Base-by-base conservation (phyloP, 2,113 vertebrate species). In the Datnioides undecimradiatus region DNA sequence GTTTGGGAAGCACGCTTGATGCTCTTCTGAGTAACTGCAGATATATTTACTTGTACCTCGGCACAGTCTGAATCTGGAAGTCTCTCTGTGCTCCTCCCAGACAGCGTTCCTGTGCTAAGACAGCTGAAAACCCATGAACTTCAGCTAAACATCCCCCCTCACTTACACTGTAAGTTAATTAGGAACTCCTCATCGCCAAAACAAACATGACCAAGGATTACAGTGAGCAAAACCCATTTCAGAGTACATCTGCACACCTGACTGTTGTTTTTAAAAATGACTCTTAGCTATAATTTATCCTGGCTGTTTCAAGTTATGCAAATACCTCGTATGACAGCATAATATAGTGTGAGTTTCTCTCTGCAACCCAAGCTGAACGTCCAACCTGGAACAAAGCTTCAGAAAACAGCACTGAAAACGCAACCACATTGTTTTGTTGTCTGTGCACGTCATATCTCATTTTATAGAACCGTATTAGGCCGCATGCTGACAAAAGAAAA, bases 381-480 rank as follows among this genome's bases (percentile, higher is more conserved):
- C 34, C 49, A 41, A 17, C 8, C 38, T 17, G 40, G 21, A 43
- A 65, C 27, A 64, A 16, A 55, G 17, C 16, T 36, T 29, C 12
- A 51, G 29, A 49, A 60, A 51, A 38, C 2, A 19, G n/a, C 7
- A 4, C n/a, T 68, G 46, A 68, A 36, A 45, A 64, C 21, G 51
- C 9, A 31, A 7, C 31, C 9, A 16, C 11, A 21, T 8, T n/a
- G 25, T 25, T 52, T 41, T 12, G 11, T 36, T 36, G 23, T 46
- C 36, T 36, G n/a, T 45, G 12, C 49, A 29, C n/a, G 6, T 63
- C 67, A n/a, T 80, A 51, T 25, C 41, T 66, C 43, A 58, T 10
- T 14, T 40, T 9, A 16, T 19, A 48, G 14, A 16, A 11, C 16
- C 2, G 21, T 6, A 16, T 3, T 36, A 2, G 38, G 21, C 2